Base-by-base conservation (phyloP, 1,140 invertebrate species). In the Hyposmocoma kahamanoa region DNA sequence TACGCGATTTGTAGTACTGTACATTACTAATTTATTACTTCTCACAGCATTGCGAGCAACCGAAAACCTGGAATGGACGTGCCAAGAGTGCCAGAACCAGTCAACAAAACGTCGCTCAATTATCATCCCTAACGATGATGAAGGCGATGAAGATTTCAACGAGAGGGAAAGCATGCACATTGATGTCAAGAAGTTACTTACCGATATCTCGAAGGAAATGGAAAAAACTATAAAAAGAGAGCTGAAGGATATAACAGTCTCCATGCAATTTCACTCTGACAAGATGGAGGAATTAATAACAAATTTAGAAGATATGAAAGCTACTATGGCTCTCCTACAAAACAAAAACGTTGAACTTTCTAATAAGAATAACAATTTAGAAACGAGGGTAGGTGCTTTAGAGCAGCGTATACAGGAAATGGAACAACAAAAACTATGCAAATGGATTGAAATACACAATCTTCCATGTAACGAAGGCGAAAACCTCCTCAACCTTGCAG, bases 351-450 rank as follows among this genome's bases (percentile, higher is more conserved):
- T 41, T 3, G 38, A 41, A 22, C 38, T 41, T 10, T 1, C 18
- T 8, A 41, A 41, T 41, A 41, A 21, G 13, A 41, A 41, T 15
- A 20, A 6, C 5, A 19, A 41, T 20, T 11, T 41, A 21, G 38
- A 41, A 41, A 21, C 38, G 18, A 19, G 38, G 20, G 38, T 41
- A 41, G 18, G 19, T 9, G 38, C 38, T 3, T 21, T 41, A 11
- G 38, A 41, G 22, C 38, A 41, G 13, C 18, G 38, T 21, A 21
- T 22, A 1, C 38, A 41, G 18, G 38, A 41, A 41, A 41, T 41
- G 18, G 38, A 41, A 21, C 38, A 41, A 41, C 19, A 20, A 19
- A 41, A 41, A 10, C 38, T 41, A 21, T 41, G 8, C 9, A 41
- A 20, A 3, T 20, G 9, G 8, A 41, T 41, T 11, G 38, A 41